These are phyloP conservation scores for Peromyscus eremicus DNA, from an alignment of 2,797 vertebrate genomes.

Conservation along the genomic window DNA sequence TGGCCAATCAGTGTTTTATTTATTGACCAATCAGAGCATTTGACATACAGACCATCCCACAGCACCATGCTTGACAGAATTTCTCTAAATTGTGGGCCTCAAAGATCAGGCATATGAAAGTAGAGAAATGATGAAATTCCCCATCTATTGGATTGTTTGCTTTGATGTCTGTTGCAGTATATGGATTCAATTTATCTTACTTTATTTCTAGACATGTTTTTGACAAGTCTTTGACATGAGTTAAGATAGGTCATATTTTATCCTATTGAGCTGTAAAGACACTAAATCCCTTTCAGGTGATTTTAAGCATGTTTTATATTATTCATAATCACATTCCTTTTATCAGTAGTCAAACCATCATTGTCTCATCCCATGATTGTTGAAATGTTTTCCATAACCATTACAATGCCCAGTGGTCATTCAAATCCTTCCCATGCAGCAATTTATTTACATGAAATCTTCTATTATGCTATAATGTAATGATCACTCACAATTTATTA, in stretches of 20 bases:
- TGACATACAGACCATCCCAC: too few species aligned
- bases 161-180: not conserved
- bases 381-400: slow-evolving; percentile 44
- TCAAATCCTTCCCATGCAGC: not conserved
- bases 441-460: slow-evolving; percentile 23
- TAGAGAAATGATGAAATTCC: not conserved
- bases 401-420: slow-evolving; percentile 5
- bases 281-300: slow-evolving; percentile 15
- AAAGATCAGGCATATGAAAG: not conserved
- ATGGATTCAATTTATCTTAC: slow-evolving; percentile 12
- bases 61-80: not conserved
- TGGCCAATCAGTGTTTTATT: too few species aligned
- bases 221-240: slow-evolving; percentile 24
- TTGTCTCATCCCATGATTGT: not conserved
- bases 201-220: slow-evolving; percentile 26
- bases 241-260: slow-evolving; percentile 35
- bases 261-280: slow-evolving; percentile 43
- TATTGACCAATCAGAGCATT: too few species aligned
- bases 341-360: slow-evolving; percentile 42
- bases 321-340: slow-evolving; percentile 42
- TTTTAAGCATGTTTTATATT: slow-evolving; percentile 44
- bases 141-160: not conserved
- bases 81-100: not conserved
- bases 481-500: not conserved
- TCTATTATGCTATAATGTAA: slow-evolving; percentile 31